A percentile compares a stretch with the other conserved stretches of the same genome.
Evolutionary conservation across 2,797 vertebrate genomes (phyloP).

Genomic region (Streptopelia turtur): DNA sequence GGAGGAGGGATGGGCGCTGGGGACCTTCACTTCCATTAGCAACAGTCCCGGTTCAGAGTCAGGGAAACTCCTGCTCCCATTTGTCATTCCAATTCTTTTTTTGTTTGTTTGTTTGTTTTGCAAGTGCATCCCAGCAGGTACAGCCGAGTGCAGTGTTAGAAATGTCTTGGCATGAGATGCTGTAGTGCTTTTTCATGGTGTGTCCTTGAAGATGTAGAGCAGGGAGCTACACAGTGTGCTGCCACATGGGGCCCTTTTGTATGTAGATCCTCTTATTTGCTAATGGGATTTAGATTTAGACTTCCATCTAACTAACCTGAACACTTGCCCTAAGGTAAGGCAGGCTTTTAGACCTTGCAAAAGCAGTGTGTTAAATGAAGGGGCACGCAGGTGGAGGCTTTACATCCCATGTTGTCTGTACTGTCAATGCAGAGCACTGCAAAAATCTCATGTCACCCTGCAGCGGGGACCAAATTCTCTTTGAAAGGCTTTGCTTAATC

Average conservation of each 20-base stretch:
- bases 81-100: neutral
- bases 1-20: neutral
- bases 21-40: neutral
- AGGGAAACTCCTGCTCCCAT: neutral
- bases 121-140: neutral
- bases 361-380: neutral
- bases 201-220: neutral
- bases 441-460: neutral
- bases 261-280: neutral
- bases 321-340: neutral
- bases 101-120: neutral
- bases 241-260: neutral
- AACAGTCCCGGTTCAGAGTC: neutral
- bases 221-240: neutral
- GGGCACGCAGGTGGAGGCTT: neutral
- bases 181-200: neutral
- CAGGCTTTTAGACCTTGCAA: neutral
- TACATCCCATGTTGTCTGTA: neutral
- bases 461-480: neutral
- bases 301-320: neutral
- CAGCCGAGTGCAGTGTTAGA: neutral
- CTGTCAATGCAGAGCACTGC: neutral
- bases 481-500: neutral
- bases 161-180: neutral
- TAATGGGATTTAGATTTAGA: neutral